Conservation (phyloP, 2,797 vertebrate species). For the Betta splendens region DNA sequence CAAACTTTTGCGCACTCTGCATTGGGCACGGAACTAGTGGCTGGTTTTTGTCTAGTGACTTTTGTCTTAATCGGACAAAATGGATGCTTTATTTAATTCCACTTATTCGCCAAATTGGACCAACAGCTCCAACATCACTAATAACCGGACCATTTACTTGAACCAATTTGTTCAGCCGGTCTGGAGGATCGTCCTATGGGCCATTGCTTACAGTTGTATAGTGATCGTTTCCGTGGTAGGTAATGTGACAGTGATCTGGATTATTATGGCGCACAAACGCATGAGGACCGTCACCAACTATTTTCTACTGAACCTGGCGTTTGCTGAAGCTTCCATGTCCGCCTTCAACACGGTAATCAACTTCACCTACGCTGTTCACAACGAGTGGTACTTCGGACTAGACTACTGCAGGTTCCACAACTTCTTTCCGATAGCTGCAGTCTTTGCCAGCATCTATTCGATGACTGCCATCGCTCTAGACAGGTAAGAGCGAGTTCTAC, state of each 20-base stretch:
- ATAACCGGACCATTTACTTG: slow-evolving; percentile 71
- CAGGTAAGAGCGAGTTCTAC: slow-evolving; percentile 80
- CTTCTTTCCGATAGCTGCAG: slow-evolving; percentile 96
- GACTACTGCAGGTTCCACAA: slow-evolving; percentile 98
- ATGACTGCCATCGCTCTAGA: slow-evolving; percentile 96
- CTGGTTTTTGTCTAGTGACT: not conserved
- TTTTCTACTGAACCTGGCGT: slow-evolving; percentile 94
- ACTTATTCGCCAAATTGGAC: slow-evolving; percentile 61
- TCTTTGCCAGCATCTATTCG: slow-evolving; percentile 97
- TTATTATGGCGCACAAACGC: slow-evolving; percentile 93
- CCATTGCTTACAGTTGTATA: slow-evolving; percentile 88
- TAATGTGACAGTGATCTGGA: slow-evolving; percentile 95
- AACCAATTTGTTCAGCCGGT: slow-evolving; percentile 93
- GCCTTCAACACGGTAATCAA: slow-evolving; percentile 96
- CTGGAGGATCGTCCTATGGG: slow-evolving; percentile 95
- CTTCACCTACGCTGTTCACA: slow-evolving; percentile 93
- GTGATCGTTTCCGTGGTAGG: slow-evolving; percentile 92
- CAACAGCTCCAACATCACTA: slow-evolving; percentile 59
- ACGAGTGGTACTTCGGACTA: slow-evolving; percentile 96
- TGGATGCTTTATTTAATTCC: slow-evolving; percentile 77
- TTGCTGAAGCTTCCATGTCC: slow-evolving; percentile 95
- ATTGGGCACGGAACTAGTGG: not conserved
- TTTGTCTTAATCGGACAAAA: slow-evolving; percentile 29
- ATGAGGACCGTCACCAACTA: slow-evolving; percentile 99
- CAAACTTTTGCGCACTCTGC: slow-evolving; percentile 24